Evolutionary conservation across 2,797 vertebrate species (phyloP), one percentile per base, ranked within the genome.

Genomic region (Labroides dimidiatus): DNA sequence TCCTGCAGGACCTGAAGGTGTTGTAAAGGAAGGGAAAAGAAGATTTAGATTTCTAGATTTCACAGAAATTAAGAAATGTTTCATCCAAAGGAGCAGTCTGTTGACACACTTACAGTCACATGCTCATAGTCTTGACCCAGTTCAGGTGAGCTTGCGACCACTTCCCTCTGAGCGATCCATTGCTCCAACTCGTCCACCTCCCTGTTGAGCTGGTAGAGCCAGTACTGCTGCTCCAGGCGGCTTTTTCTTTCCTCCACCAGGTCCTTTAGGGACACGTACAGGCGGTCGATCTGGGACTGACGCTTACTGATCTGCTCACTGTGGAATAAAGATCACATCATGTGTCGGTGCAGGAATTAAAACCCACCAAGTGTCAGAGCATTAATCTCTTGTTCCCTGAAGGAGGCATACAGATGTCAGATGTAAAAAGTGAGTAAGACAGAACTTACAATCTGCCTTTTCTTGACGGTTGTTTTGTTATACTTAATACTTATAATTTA

Each of bases 151-250:
- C 95, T 96, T 4, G 97, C 97, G 16, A 96, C 95, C 90, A 98
- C 95, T 86, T 99, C 97, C 79, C 95, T 95, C 92, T 98, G 95
- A 0, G 97, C 97, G 0, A 99, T 98, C 97, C 97, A 99, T 66
- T 99, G 97, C 89, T 99, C 97, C 66, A 99, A 92, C 80, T 98
- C 97, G 0, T 96, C 96, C 92, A 98, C 97, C 91, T 98, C 96
- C 0, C 96, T 92, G 91, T 95, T 96, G 45, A 99, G 95, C 93
- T 98, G 97, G 89, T 93, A 97, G 23, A 98, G 95, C 97, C 97
- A 98, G 82, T 98, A 98, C 81, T 98, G 97, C 90, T 99, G 97
- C 89, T 99, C 97, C 87, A 99, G 87, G 2, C 93, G 86, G 56
- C 92, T 95, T 88, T 97, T 96, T 62, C 95, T 91, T 52, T 98